A percentile compares a stretch with the other conserved stretches of the same genome.
Evolutionary conservation across 1,140 invertebrate genomes (phyloP).

Genomic region (Cydia pomonella): DNA sequence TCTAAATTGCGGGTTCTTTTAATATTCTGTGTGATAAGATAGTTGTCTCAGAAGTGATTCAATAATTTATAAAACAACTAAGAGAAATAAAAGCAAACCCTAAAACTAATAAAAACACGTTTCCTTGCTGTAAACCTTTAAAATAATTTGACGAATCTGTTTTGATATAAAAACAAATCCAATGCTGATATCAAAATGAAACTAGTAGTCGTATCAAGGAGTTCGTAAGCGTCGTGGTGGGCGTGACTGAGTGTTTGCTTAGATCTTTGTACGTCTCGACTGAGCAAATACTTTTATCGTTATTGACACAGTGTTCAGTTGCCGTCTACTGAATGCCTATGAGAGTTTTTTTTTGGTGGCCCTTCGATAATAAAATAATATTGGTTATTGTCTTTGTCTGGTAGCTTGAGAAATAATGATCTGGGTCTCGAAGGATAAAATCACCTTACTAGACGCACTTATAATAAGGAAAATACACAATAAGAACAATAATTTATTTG

Average conservation of each 20-base stretch:
- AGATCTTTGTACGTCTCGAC: conserved; percentile 73
- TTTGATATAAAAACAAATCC: conserved; percentile 27
- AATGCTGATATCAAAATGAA: conserved; percentile 23
- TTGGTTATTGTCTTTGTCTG: conserved; percentile 43
- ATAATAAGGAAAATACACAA: not conserved
- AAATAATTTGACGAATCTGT: not conserved
- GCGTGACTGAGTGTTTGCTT: conserved; percentile 69
- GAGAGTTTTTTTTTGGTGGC: conserved; percentile 53
- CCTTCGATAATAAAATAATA: conserved; percentile 48
- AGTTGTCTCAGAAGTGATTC: too few species aligned
- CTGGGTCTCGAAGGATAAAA: not conserved
- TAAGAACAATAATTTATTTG: not conserved
- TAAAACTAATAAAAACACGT: not conserved
- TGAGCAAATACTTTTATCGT: conserved; percentile 76
- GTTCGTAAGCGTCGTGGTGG: conserved; percentile 49
- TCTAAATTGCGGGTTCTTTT: not conserved
- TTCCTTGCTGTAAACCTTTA: not conserved
- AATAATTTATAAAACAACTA: too few species aligned
- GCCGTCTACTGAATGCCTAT: conserved; percentile 57
- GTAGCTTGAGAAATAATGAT: conserved; percentile 11
- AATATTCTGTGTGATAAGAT: too few species aligned
- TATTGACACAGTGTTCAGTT: conserved; percentile 71
- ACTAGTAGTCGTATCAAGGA: conserved; percentile 45
- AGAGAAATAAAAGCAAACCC: not conserved
- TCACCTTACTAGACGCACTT: not conserved